Percentiles rank a stretch among this genome's conserved stretches.
These are phyloP conservation scores for Phyllotis vaccarum DNA, from an alignment of 2,797 vertebrate species.

Conservation along the genomic window DNA sequence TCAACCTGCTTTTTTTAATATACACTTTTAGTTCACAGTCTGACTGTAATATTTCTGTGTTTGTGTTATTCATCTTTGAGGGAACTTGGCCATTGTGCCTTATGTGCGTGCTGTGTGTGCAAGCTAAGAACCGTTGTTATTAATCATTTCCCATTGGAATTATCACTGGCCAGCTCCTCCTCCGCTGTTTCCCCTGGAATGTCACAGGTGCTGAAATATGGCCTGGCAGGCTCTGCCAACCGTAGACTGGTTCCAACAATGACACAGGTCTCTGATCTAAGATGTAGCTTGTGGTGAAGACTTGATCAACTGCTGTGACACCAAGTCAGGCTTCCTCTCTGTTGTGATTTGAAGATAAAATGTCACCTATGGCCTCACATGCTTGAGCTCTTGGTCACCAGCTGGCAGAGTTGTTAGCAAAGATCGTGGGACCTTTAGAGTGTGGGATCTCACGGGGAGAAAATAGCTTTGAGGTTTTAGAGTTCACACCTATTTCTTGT, in stretches of 20 bases:
- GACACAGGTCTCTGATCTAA: background rate
- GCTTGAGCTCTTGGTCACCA: background rate
- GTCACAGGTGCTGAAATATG: background rate
- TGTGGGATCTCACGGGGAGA: background rate
- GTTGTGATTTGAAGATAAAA: background rate
- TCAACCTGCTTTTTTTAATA: background rate
- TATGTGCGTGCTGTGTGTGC: background rate
- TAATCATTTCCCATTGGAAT: slow-evolving; percentile 14
- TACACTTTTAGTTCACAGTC: background rate
- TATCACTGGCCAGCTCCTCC: background rate
- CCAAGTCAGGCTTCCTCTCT: background rate
- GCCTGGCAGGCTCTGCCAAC: background rate
- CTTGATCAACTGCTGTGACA: background rate
- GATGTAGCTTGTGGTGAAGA: background rate
- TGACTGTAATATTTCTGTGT: background rate
- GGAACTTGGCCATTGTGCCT: background rate
- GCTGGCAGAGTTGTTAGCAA: background rate
- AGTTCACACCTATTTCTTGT: background rate
- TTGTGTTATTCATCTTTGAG: background rate
- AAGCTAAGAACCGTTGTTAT: background rate
- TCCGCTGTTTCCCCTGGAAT: background rate
- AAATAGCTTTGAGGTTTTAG: too few relatives aligned
- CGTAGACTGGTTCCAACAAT: too few relatives aligned
- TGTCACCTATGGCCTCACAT: background rate
- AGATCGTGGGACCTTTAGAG: background rate